Conservation (phyloP, 2,113 vertebrate species). For the Suncus etruscus region DNA sequence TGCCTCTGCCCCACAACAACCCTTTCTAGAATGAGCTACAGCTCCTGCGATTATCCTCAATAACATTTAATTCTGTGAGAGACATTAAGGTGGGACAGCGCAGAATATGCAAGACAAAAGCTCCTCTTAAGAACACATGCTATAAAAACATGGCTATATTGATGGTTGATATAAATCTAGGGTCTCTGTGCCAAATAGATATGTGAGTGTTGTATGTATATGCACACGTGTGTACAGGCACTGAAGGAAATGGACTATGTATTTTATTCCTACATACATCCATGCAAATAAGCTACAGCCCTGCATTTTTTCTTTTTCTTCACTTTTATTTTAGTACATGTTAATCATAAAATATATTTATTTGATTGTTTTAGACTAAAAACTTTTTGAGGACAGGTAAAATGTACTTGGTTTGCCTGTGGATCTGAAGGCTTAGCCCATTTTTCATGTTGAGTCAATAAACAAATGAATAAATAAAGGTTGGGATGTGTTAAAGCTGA, state of each 20-base stretch:
- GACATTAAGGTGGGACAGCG: not conserved
- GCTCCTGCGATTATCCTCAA: not conserved
- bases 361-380: not conserved
- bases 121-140: not conserved
- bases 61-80: not conserved
- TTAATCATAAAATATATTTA: conserved; percentile 9
- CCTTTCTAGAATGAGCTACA: not conserved
- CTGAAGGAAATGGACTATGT: not conserved
- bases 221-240: not conserved
- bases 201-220: not conserved
- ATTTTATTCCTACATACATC: not conserved
- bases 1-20: not conserved
- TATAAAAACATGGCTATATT: conserved; percentile 38
- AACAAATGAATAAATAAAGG: conserved; percentile 4
- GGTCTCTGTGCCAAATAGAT: not conserved
- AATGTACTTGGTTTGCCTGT: not conserved
- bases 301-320: conserved; percentile 13
- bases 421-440: not conserved
- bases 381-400: not conserved
- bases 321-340: conserved; percentile 20
- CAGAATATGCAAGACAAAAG: not conserved
- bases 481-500: not conserved
- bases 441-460: not conserved
- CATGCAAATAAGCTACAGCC: not conserved
- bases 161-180: not conserved